Base-by-base conservation (phyloP, 2,113 vertebrate species). In the Dipodomys ordii region DNA sequence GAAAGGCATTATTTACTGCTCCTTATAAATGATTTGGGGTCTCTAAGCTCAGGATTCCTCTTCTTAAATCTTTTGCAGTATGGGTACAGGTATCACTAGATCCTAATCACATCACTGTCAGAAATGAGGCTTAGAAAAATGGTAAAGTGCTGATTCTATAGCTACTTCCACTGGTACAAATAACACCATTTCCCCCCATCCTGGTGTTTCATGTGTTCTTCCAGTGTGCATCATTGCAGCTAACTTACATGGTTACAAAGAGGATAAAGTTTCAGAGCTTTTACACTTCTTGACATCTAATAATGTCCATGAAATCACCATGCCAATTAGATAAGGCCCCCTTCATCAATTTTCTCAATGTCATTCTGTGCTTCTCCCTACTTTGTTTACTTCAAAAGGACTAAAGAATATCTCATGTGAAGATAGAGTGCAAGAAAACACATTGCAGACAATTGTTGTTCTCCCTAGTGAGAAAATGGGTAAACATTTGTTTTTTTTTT, bases 391-490 rank as follows among this genome's bases (percentile, higher is more conserved):
- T 68, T 73, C 35, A 86, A 62, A 91, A 89, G 28, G n/a, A 87
- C n/a, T 72, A 65, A 93, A 88, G 27, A 79, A 18, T 82, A 7
- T 25, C 89, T 83, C 88, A 74, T 73, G 62, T n/a, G 84, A 77
- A 86, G 81, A 80, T 67, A 39, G 7, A 46, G 46, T 62, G 1
- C 30, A 85, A 72, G 68, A 87, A 67, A 90, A 80, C 19, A 73
- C 1, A 35, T 2, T 62, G 6, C 9, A 82, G 68, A n/a, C 18
- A 65, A 83, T 49, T 81, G 19, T 65, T 7, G 30, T n/a, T 71
- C 46, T 88, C 57, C 19, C 13, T 3, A 27, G 25, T 18, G 30
- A 76, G 49, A 76, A 78, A 71, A 62, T 39, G 22, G n/a, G 85
- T 22, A 87, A 89, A 53, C 2, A 22, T 71, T 85, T 62, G 35